These are phyloP conservation scores for Zaprionus obscuricornis DNA, from an alignment of 2,888 invertebrate species.

Conservation along the genomic window DNA sequence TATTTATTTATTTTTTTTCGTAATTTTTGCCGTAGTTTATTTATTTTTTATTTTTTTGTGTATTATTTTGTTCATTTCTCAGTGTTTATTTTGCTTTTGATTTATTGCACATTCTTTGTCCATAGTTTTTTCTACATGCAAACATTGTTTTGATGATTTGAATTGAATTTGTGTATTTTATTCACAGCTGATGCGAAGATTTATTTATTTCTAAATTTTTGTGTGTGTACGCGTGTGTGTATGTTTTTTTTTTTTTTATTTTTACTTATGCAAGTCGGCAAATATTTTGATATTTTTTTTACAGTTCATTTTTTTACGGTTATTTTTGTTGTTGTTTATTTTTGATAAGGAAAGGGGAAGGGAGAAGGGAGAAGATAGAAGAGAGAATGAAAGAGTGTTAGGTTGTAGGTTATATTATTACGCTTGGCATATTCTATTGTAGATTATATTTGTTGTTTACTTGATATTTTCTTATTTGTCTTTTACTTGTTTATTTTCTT, in stretches of 20 bases:
- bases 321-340: not conserved
- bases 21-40: slow-evolving; percentile 9
- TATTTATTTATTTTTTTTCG: not conserved
- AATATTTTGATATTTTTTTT: slow-evolving; percentile 18
- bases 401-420: not conserved
- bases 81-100: slow-evolving; percentile 33
- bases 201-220: slow-evolving; percentile 21
- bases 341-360: too few species aligned
- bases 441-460: not conserved
- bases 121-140: slow-evolving; percentile 11
- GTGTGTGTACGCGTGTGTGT: not conserved
- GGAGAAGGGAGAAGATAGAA: too few species aligned
- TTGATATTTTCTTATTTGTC: slow-evolving; percentile 2
- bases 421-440: not conserved
- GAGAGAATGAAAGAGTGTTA: too few species aligned
- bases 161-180: slow-evolving; percentile 14
- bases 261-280: slow-evolving; percentile 32
- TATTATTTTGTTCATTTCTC: slow-evolving; percentile 9
- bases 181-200: slow-evolving; percentile 13
- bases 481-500: slow-evolving; percentile 7
- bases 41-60: not conserved
- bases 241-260: slow-evolving; percentile 4
- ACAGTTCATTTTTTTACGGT: not conserved
- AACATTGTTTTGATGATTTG: slow-evolving; percentile 6
- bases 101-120: slow-evolving; percentile 33